Percentiles rank a stretch among this genome's conserved stretches.
phyloP scores from a whole-genome alignment of 2,888 invertebrate species.

The Augiades crinisus region DNA sequence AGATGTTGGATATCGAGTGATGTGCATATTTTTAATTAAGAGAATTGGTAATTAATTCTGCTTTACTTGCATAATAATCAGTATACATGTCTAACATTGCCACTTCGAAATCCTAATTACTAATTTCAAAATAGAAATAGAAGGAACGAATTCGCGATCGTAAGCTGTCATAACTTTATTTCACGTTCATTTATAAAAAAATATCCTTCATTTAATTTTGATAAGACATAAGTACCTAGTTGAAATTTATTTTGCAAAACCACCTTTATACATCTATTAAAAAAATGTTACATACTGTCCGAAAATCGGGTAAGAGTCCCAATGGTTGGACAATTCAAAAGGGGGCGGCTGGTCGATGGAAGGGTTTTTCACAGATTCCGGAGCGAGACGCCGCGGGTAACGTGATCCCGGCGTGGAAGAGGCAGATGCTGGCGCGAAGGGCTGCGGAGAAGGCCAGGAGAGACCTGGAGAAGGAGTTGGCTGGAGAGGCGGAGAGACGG shows the following conservation, averaged over 20 bases:
- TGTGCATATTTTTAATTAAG: no score
- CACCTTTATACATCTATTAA: no score
- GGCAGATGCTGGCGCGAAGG: slow-evolving; percentile 96
- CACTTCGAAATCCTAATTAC: slow-evolving; percentile 27
- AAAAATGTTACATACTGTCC: slow-evolving; percentile 23
- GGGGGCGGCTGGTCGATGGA: slow-evolving; percentile 67
- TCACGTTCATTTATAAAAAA: no score
- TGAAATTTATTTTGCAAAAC: no score
- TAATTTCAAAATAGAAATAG: slow-evolving; percentile 25
- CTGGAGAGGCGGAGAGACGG: slow-evolving; percentile 91
- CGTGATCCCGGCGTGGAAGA: slow-evolving; percentile 95
- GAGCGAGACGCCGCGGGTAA: slow-evolving; percentile 94
- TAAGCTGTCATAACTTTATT: no score
- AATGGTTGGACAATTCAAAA: slow-evolving; percentile 40
- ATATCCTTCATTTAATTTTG: no score
- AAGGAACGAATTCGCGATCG: no score
- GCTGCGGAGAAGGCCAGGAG: slow-evolving; percentile 96
- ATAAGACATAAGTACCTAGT: no score
- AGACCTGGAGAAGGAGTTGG: slow-evolving; percentile 93
- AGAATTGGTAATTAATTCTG: no score
- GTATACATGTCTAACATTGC: slow-evolving; percentile 24
- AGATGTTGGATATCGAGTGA: no score
- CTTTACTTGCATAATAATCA: no score
- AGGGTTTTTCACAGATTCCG: slow-evolving; percentile 87
- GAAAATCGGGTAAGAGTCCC: slow-evolving; percentile 30